phyloP scores from a whole-genome alignment of 2,113 vertebrate genomes.

The Rhipidura dahli region DNA sequence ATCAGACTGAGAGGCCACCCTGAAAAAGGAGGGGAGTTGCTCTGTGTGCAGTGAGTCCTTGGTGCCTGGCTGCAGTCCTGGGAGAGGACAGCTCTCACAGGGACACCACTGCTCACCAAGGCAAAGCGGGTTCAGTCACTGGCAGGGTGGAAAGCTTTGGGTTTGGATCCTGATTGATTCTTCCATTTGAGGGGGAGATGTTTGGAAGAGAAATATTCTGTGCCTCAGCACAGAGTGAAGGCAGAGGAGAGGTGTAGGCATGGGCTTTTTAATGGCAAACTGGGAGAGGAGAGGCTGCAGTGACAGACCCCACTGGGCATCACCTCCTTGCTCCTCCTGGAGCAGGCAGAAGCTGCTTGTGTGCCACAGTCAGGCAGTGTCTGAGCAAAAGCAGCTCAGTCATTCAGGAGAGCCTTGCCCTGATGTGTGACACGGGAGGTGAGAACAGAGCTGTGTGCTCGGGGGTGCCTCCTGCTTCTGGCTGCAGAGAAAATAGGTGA shows the following conservation, averaged over 20 bases:
- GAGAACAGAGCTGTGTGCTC: background rate
- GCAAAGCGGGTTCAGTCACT: background rate
- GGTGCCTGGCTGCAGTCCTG: background rate
- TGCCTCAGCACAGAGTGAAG: background rate
- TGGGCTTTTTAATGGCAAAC: background rate
- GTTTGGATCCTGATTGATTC: background rate
- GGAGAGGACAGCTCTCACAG: background rate
- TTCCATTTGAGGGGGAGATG: background rate
- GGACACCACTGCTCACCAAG: background rate
- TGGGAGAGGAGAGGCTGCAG: background rate
- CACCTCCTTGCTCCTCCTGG: background rate
- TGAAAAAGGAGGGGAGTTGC: background rate
- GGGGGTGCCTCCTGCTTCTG: background rate
- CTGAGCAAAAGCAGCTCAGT: background rate
- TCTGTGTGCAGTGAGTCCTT: background rate
- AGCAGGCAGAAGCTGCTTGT: background rate
- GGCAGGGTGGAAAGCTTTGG: rapidly evolving
- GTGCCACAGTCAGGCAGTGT: background rate
- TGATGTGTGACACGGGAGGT: rapidly evolving
- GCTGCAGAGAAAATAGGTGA: background rate
- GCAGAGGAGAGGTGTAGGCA: background rate
- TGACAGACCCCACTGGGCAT: background rate
- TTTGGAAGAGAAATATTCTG: background rate
- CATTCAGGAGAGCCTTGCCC: background rate
- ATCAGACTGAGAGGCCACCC: background rate